phyloP scores from a whole-genome alignment of 2,113 vertebrate species.

The Eulacestoma nigropectus region DNA sequence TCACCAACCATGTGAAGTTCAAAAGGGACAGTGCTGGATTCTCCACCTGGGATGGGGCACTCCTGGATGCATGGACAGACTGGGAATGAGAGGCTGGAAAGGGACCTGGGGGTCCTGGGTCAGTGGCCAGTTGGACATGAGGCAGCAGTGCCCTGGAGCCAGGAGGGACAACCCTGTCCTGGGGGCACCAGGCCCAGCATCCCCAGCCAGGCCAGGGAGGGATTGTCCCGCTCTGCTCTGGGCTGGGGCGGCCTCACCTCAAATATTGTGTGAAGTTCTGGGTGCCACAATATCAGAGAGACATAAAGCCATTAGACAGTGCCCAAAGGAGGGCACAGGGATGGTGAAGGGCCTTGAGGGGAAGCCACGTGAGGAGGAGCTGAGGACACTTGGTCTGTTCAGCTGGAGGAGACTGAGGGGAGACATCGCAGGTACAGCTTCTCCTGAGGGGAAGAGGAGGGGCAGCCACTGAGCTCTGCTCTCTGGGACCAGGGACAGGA shows the following conservation, averaged over 20 bases:
- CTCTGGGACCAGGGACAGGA: background rate
- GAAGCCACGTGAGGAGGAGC: too few species aligned
- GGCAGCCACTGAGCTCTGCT: background rate
- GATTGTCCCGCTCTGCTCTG: too few species aligned
- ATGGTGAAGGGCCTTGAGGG: background rate
- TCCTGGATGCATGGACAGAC: background rate
- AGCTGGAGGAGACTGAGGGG: too few species aligned
- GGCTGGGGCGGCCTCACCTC: background rate
- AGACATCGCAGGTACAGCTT: background rate
- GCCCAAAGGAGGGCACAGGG: background rate
- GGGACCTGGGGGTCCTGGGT: too few species aligned
- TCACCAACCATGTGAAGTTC: background rate
- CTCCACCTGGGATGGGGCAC: background rate
- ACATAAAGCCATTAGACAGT: fast-evolving
- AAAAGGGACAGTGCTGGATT: fast-evolving
- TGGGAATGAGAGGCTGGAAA: background rate
- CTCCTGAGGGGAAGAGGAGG: background rate
- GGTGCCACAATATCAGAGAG: background rate
- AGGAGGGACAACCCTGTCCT: too few species aligned
- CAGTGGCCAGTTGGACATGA: too few species aligned
- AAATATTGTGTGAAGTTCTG: fast-evolving
- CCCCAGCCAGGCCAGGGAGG: too few species aligned
- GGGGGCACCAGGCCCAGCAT: too few species aligned
- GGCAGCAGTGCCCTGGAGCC: too few species aligned
- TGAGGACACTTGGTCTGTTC: too few species aligned